Base-by-base conservation (phyloP, 1,140 invertebrate species). In the Hycleus phaleratus region DNA sequence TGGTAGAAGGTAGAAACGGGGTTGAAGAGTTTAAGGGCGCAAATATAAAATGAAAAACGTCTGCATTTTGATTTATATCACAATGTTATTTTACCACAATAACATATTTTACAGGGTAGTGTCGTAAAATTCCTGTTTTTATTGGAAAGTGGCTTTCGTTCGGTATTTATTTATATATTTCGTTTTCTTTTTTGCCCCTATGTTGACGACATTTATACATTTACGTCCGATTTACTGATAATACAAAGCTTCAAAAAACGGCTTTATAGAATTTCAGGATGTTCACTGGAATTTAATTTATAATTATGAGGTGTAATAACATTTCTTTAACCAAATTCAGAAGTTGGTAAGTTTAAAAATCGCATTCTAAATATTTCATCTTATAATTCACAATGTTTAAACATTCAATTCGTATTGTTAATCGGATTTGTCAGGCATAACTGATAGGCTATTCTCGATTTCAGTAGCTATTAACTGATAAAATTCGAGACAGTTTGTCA, bases 51-150 rank as follows among this genome's bases (percentile, higher is more conserved):
- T 18, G 11, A 39, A 50, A 50, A 40, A 50, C 8, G 49, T 43
- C 11, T 43, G 6, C 25, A 43, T 52, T 42, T 57, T 57, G 56
- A 57, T 57, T 57, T 57, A 57, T 57, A 57, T 48, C 48, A 57
- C 49, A 42, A 45, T 48, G 56, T 57, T 57, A 57, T 57, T 57
- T 57, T 57, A 49, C 39, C 26, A 57, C 56, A 57, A 57, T 57
- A 57, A 57, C 48, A 57, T 57, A 57, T 57, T 57, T 57, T 57
- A 57, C 47, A 50, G 56, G 49, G 49, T 47, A 57, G 49, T 57
- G 49, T 57, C 56, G 56, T 57, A 57, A 57, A 57, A 48, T 57
- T 49, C 42, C 18, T 48, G 56, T 50, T 57, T 53, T 57, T 57
- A 57, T 57, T 57, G 56, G 49, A 32, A 32, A 32, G 1, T 32